phyloP scores from a whole-genome alignment of 2,797 vertebrate genomes.

The Diplodus puntazzo region DNA sequence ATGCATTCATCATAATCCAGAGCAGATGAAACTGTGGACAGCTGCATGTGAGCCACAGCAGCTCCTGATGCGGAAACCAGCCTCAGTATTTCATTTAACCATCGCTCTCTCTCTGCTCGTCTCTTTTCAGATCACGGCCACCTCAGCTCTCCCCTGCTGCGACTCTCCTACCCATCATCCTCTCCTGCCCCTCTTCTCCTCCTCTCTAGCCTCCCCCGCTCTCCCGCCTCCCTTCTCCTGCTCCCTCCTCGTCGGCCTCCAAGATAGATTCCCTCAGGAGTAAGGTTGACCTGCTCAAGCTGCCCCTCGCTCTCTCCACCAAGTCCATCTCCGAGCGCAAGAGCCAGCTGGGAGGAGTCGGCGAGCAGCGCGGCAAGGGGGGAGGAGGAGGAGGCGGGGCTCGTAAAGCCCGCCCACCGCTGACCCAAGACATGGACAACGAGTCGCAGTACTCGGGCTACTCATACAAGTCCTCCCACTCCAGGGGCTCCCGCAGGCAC shows the following conservation, averaged over 20 bases:
- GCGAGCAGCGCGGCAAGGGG: constrained; percentile 65
- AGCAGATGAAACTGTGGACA: background rate
- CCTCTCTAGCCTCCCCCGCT: constrained; percentile 31
- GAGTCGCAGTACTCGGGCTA: constrained; percentile 96
- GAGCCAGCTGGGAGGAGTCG: constrained; percentile 89
- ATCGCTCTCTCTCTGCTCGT: background rate
- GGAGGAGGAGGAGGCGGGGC: constrained; percentile 81
- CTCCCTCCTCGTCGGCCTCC: constrained; percentile 82
- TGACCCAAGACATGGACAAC: constrained; percentile 92
- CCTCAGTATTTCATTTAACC: background rate
- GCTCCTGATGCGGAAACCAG: background rate
- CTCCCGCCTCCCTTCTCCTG: constrained; percentile 65
- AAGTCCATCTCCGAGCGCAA: constrained; percentile 88
- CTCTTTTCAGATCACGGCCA: constrained; percentile 60
- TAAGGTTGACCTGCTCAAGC: constrained; percentile 95
- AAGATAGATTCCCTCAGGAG: constrained; percentile 99
- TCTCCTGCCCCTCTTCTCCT: constrained; percentile 54
- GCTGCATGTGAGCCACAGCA: background rate
- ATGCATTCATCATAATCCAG: background rate
- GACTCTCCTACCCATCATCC: constrained; percentile 62
- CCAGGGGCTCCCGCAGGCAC: constrained; percentile 93
- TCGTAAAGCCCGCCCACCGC: constrained; percentile 76
- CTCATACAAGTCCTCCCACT: constrained; percentile 94
- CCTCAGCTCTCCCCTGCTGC: constrained; percentile 41
- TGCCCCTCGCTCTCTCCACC: constrained; percentile 91